phyloP scores from a whole-genome alignment of 2,888 invertebrate species.

The Scaptomyza polygonia region DNA sequence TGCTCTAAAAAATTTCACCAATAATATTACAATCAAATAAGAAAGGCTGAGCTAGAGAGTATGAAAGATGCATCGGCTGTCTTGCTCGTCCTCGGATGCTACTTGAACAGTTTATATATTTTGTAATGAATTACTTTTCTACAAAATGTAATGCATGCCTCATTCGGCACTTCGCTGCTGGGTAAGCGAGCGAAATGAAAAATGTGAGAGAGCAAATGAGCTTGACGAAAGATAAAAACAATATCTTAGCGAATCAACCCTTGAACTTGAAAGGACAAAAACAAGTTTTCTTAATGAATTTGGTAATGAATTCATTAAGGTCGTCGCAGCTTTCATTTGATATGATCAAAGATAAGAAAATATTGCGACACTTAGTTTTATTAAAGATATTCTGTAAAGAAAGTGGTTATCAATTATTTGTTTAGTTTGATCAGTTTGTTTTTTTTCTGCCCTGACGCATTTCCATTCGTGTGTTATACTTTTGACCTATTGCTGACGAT shows the following conservation, averaged over 20 bases:
- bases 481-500: slow-evolving; percentile 52
- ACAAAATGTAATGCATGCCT: too few species aligned
- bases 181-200: slow-evolving; percentile 10
- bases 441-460: not conserved
- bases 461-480: slow-evolving; percentile 18
- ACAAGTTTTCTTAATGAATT: slow-evolving; percentile 26
- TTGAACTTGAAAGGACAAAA: slow-evolving; percentile 6
- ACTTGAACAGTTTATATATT: not conserved
- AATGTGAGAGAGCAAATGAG: not conserved
- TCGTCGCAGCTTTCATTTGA: too few species aligned
- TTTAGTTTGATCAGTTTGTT: not conserved
- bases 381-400: too few species aligned
- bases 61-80: not conserved
- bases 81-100: not conserved
- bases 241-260: not conserved
- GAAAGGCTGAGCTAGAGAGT: not conserved
- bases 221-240: not conserved
- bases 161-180: too few species aligned
- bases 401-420: too few species aligned
- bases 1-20: not conserved
- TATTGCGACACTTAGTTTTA: not conserved
- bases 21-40: not conserved
- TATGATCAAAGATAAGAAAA: not conserved
- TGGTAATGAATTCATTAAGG: not conserved
- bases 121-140: not conserved